Base-by-base conservation (phyloP, 2,113 vertebrate species). In the Helogale parvula region DNA sequence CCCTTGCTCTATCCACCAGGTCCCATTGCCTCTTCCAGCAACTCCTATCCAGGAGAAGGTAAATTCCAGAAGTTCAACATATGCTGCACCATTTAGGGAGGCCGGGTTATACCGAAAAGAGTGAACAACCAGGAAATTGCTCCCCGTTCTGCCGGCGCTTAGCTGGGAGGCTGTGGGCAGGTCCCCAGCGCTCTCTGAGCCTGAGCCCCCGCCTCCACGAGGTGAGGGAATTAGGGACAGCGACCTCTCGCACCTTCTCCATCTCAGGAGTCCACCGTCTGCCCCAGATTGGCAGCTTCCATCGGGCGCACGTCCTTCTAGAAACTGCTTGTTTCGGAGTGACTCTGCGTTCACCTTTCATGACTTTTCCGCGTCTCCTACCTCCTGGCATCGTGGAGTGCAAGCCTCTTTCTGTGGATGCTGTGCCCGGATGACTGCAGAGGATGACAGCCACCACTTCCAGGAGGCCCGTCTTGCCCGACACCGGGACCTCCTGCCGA, bases 301-400 rank as follows among this genome's bases (percentile, higher is more conserved):
- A 8, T 4, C 10, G 0, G 50, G 3, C 2, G 25, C 54, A 19
- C 50, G 66, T 68, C n/a, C 4, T 41, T 19, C 10, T 0, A 27
- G 45, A 81, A 31, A 15, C 5, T 4, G 33, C 7, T 0, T 3
- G 16, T 33, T 14, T 14, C 2, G 31, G 33, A 86, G 63, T 5
- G 29, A 41, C 17, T n/a, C 38, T 25, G 45, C 6, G 0, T 45
- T 97, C 95, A 96, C 96, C 92, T 96, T 96, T 60, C 31, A 0
- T 74, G 94, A 97, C 97, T 97, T 96, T 91, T 85, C 83, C 2
- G 9, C 87, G 89, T 92, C 92, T 81, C 54, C 86, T 79, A 84
- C 87, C 83, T 85, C 74, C 87, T 69, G 77, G 97, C 92, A 47
- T 27, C 7, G 1, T 7, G 9, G 17, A 16, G 60, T 1, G 1